These are phyloP conservation scores for Hypanus sabinus DNA, from an alignment of 2,113 vertebrate species.

Conservation along the genomic window DNA sequence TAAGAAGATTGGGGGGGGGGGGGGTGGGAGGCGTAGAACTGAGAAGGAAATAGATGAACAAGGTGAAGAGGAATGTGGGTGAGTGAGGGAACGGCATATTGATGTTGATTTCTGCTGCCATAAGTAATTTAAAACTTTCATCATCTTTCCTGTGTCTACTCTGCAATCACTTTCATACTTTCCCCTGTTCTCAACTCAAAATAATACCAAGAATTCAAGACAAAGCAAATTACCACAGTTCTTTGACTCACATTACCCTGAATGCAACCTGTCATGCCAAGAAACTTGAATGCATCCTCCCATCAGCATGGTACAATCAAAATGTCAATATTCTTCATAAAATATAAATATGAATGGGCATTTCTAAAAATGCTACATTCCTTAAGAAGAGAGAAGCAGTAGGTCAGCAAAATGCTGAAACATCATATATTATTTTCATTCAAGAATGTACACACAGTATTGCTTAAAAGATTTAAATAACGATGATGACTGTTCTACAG, in stretches of 20 bases:
- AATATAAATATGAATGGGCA: not conserved
- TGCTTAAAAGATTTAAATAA: not conserved
- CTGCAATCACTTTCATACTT: not conserved
- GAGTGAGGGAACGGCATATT: too few relatives aligned
- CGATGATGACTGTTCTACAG: not conserved
- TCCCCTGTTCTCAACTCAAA: not conserved
- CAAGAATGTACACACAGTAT: not conserved
- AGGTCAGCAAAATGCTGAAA: not conserved
- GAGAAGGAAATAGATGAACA: too few relatives aligned
- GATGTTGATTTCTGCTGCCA: too few relatives aligned
- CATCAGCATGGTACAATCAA: not conserved
- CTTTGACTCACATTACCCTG: not conserved
- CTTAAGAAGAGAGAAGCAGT: not conserved
- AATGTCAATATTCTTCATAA: slow-evolving; percentile 22
- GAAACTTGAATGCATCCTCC: not conserved
- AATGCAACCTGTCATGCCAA: not conserved
- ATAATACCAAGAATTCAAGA: not conserved
- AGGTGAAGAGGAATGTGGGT: too few relatives aligned
- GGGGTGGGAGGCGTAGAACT: too few relatives aligned
- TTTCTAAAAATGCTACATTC: not conserved
- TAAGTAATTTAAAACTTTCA: too few relatives aligned
- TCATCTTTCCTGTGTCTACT: too few relatives aligned
- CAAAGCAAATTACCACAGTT: not conserved
- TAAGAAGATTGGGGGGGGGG: too few relatives aligned
- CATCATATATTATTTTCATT: not conserved